Conservation (phyloP, 2,888 invertebrate species). For the Coenonympha arcania region DNA sequence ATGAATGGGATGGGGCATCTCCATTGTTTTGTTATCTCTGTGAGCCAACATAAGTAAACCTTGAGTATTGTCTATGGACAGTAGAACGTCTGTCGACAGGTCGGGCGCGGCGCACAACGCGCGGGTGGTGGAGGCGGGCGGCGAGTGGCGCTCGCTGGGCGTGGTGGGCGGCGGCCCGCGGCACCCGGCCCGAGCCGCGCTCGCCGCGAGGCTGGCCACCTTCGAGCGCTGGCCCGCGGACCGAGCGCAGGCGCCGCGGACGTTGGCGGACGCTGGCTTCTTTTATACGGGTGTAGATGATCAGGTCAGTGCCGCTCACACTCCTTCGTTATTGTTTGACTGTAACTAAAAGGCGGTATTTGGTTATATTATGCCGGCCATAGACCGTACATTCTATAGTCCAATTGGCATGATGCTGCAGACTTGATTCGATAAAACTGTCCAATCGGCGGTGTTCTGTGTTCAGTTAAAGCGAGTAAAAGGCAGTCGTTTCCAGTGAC, state of each 20-base stretch:
- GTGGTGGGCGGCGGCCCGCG: constrained; percentile 66
- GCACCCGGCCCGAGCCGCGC: constrained; percentile 78
- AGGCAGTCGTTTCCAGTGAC: no score
- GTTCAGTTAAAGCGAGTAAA: no score
- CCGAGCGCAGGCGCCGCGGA: constrained; percentile 82
- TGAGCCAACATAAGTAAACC: no score
- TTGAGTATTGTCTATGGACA: background rate
- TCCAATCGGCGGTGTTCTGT: no score
- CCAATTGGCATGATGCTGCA: no score
- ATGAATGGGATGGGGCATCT: no score
- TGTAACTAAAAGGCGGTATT: no score
- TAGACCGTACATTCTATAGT: no score
- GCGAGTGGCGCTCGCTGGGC: constrained; percentile 55
- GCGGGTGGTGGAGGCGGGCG: constrained; percentile 48
- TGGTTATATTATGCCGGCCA: no score
- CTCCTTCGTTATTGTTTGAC: no score
- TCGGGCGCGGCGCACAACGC: constrained; percentile 59
- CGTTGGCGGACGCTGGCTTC: constrained; percentile 90
- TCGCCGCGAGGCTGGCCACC: constrained; percentile 78
- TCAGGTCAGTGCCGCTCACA: constrained; percentile 70
- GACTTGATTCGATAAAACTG: no score
- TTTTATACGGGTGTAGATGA: constrained; percentile 84
- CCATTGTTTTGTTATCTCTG: no score
- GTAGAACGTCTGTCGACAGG: constrained; percentile 35
- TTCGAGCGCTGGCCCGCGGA: constrained; percentile 84